phyloP scores from a whole-genome alignment of 2,113 vertebrate genomes.

The Platichthys stellatus region DNA sequence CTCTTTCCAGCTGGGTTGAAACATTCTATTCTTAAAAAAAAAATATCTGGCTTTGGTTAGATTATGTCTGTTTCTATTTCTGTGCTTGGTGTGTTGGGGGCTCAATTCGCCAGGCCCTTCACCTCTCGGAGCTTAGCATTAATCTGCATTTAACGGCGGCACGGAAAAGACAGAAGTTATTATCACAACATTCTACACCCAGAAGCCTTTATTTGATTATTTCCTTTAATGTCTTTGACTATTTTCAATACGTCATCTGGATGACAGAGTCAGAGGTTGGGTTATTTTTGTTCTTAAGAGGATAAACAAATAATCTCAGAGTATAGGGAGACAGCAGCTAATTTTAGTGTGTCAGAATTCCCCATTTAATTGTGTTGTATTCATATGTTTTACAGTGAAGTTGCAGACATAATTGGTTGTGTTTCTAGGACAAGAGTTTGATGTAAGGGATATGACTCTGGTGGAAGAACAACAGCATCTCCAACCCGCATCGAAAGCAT shows the following conservation, averaged over 20 bases:
- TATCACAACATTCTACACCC: constrained; percentile 69
- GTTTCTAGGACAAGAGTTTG: constrained; percentile 32
- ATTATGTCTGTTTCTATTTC: constrained; percentile 83
- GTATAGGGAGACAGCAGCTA: constrained; percentile 29
- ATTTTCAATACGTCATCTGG: constrained; percentile 58
- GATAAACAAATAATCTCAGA: constrained; percentile 61
- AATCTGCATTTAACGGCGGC: constrained; percentile 80
- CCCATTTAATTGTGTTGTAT: constrained; percentile 24
- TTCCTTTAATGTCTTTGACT: constrained; percentile 70
- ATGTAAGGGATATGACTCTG: constrained; percentile 29
- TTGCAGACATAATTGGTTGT: constrained; percentile 19
- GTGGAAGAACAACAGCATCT: constrained; percentile 14
- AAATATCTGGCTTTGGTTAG: constrained; percentile 82
- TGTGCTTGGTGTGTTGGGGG: constrained; percentile 70
- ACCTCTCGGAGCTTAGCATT: constrained; percentile 78
- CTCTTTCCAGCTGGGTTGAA: constrained; percentile 74
- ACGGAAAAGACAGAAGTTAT: constrained; percentile 69
- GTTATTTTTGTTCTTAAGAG: constrained; percentile 39
- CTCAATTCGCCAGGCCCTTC: constrained; percentile 82
- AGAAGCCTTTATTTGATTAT: constrained; percentile 77
- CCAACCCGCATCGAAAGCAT: constrained; percentile 12
- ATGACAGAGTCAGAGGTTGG: constrained; percentile 60
- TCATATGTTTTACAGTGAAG: constrained; percentile 10
- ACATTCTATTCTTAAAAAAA: constrained; percentile 72
- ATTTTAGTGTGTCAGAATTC: constrained; percentile 44